Evolutionary conservation across 2,113 vertebrate species (phyloP).

Genomic region (Gallinago paraguaiae): DNA sequence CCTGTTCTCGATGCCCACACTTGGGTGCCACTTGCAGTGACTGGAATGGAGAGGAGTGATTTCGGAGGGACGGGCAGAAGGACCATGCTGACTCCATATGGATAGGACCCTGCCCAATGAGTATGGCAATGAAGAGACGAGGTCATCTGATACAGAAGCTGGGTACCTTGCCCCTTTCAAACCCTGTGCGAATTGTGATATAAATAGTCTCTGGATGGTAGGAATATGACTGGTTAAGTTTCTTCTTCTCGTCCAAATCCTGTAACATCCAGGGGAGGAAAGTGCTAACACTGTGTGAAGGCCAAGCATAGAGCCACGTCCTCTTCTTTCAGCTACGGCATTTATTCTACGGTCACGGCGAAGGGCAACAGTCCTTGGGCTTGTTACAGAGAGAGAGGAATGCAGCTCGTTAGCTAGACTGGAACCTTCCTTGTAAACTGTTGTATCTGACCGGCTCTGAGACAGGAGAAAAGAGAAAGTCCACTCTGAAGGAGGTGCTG

Average conservation of each 20-base stretch:
- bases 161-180: conserved; percentile 68
- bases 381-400: neutral
- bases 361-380: neutral
- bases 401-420: conserved; percentile 2
- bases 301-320: conserved; percentile 66
- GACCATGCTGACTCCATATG: conserved; percentile 77
- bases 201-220: conserved; percentile 71
- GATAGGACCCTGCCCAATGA: conserved; percentile 74
- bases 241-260: conserved; percentile 79
- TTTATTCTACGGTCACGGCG: neutral
- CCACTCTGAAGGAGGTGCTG: conserved; percentile 59
- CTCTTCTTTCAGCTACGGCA: conserved; percentile 33
- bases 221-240: conserved; percentile 70
- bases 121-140: conserved; percentile 73
- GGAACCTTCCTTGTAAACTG: conserved; percentile 59
- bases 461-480: conserved; percentile 75
- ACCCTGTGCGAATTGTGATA: conserved; percentile 74
- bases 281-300: conserved; percentile 82
- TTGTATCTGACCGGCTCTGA: conserved; percentile 32
- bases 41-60: conserved; percentile 59
- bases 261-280: conserved; percentile 81
- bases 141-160: conserved; percentile 38
- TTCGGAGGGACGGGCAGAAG: conserved; percentile 58
- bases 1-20: conserved; percentile 70
- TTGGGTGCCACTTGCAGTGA: conserved; percentile 64